Conservation (phyloP, 2,113 vertebrate genomes). For the Arvicanthis niloticus region DNA sequence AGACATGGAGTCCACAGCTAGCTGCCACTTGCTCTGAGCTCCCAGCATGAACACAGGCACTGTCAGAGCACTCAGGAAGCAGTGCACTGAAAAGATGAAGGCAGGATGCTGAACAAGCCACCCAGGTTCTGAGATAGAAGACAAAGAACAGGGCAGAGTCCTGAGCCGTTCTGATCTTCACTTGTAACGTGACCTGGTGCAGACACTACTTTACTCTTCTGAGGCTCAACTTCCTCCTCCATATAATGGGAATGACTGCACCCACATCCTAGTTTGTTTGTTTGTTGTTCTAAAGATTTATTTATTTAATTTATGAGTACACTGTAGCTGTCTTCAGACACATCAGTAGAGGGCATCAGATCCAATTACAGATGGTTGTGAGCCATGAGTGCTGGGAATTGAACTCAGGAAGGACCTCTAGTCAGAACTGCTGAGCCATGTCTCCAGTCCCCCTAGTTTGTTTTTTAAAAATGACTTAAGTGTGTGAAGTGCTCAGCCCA, state of each 20-base stretch:
- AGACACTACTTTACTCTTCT: too few relatives aligned
- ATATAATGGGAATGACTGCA: fast-evolving
- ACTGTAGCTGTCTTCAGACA: too few relatives aligned
- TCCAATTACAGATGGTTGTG: too few relatives aligned
- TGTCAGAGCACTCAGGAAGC: neutral
- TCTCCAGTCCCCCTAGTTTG: too few relatives aligned
- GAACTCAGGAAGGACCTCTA: too few relatives aligned
- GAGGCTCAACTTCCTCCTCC: neutral
- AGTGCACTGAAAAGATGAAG: fast-evolving
- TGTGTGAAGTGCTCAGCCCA: neutral
- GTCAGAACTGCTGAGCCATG: too few relatives aligned
- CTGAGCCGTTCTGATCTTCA: neutral
- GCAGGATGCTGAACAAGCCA: fast-evolving
- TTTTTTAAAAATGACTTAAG: neutral
- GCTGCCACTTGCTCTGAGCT: neutral
- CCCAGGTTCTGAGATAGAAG: neutral
- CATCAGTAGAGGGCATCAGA: too few relatives aligned
- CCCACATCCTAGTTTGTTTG: neutral
- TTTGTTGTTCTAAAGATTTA: too few relatives aligned
- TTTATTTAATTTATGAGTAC: too few relatives aligned
- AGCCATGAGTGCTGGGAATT: too few relatives aligned
- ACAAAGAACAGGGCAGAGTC: neutral
- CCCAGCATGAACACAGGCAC: too few relatives aligned
- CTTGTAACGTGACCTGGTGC: fast-evolving
- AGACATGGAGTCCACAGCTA: neutral